Percentiles rank a stretch among this genome's conserved stretches.
Evolutionary conservation across 2,113 vertebrate species (phyloP).

Genomic region (Phylloscopus whistleri): DNA sequence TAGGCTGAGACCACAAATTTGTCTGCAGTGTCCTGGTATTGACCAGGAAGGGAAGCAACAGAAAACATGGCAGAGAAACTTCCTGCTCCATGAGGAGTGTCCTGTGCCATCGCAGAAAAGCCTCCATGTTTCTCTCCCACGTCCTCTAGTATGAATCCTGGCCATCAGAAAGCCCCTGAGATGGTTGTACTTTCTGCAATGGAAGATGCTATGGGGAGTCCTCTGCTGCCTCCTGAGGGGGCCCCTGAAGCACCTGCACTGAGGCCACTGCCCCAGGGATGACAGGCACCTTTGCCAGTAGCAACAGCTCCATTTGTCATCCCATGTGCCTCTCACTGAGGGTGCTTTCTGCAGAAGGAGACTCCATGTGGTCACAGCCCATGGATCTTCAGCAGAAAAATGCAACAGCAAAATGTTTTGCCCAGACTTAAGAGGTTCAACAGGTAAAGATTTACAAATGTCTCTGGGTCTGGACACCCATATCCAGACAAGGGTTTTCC

Average conservation of each 20-base stretch:
- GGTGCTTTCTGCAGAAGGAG: neutral
- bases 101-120: neutral
- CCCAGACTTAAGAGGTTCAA: neutral
- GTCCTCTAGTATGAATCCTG: neutral
- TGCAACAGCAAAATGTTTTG: neutral
- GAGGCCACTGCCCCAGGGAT: neutral
- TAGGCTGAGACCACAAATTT: neutral
- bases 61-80: neutral
- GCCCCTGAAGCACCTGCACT: neutral
- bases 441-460: neutral
- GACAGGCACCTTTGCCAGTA: neutral
- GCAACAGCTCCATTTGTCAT: neutral
- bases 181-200: neutral
- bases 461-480: neutral
- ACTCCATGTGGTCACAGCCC: neutral
- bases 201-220: neutral
- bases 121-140: neutral
- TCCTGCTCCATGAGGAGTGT: neutral
- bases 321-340: neutral
- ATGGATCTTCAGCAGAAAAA: neutral
- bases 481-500: neutral
- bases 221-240: neutral
- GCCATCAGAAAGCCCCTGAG: neutral
- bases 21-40: neutral
- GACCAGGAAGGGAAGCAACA: neutral